Evolutionary conservation across 2,113 vertebrate genomes (phyloP), one percentile per base, ranked within the genome.

Genomic region (Aegithalos caudatus): DNA sequence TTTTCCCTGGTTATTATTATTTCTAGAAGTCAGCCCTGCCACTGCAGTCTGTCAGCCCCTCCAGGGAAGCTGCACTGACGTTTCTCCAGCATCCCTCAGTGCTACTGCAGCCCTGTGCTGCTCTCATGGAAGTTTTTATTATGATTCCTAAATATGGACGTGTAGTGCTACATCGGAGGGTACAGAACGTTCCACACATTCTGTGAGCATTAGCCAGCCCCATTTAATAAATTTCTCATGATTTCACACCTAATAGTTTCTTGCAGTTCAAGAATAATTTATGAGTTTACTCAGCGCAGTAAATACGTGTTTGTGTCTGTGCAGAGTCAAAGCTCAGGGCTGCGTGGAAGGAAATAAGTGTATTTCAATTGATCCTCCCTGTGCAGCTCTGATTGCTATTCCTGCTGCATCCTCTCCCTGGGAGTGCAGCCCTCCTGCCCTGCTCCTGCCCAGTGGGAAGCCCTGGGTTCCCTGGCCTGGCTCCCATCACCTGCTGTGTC

Each of bases 401-500:
- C 76, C 50, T 70, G 2, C 85, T 45, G 35, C 4, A 0, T 56
- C 51, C 48, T n/a, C 37, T 19, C 24, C n/a, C 60, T 47, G 80
- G 56, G 62, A 51, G 25, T 19, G 21, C 54, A 80, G 84, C 56
- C 12, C 33, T 1, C 48, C 42, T 13, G 71, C 62, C 57, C 5
- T 47, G 33, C 31, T 90, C 61, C 33, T 87, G 54, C 80, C 27
- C 51, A 50, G 57, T 11, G 61, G 84, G 21, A 66, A 40, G 47
- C 10, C 1, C 12, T 66, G 54, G 44, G 14, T 44, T 81, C 42
- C 76, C 37, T 3, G 44, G 16, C 13, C 22, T 5, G 42, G 70
- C 50, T 31, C 61, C 0, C 4, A 1, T 11, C 27, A 2, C 1
- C 0, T 4, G 27, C 7, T n/a, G 42, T 51, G 8, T 94, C 27